Evolutionary conservation across 2,797 vertebrate species (phyloP).

Genomic region (Octomys mimax): DNA sequence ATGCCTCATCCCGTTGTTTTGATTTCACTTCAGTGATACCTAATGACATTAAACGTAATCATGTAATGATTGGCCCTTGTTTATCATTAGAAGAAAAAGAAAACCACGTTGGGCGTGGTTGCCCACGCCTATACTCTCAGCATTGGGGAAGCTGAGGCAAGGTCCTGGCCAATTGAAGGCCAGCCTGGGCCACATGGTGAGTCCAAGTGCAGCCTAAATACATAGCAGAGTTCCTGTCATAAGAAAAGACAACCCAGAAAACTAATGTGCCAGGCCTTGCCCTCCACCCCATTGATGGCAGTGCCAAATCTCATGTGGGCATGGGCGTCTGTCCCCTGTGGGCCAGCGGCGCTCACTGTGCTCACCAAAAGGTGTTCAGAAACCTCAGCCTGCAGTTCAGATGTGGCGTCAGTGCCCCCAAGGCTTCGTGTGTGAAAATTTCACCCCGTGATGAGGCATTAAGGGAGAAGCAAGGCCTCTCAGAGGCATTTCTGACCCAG

Average conservation of each 20-base stretch:
- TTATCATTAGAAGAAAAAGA: neutral
- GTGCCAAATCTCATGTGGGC: neutral
- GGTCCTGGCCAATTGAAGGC: neutral
- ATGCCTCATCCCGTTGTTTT: neutral
- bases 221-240: neutral
- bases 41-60: neutral
- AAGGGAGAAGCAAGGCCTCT: neutral
- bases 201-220: neutral
- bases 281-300: neutral
- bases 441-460: neutral
- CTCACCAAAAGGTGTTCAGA: neutral
- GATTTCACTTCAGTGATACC: slow-evolving; percentile 4
- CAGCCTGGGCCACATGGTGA: neutral
- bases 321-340: neutral
- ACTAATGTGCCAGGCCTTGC: neutral
- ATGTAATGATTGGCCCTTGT: neutral
- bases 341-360: neutral
- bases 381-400: neutral
- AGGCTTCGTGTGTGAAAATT: neutral
- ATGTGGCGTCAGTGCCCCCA: neutral
- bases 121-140: neutral
- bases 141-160: neutral
- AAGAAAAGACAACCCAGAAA: neutral
- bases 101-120: too few species aligned
- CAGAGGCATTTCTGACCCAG: too few species aligned